Evolutionary conservation across 92 coral and sea anemone species (phyloP).

Genomic region (Paramuricea clavata): DNA sequence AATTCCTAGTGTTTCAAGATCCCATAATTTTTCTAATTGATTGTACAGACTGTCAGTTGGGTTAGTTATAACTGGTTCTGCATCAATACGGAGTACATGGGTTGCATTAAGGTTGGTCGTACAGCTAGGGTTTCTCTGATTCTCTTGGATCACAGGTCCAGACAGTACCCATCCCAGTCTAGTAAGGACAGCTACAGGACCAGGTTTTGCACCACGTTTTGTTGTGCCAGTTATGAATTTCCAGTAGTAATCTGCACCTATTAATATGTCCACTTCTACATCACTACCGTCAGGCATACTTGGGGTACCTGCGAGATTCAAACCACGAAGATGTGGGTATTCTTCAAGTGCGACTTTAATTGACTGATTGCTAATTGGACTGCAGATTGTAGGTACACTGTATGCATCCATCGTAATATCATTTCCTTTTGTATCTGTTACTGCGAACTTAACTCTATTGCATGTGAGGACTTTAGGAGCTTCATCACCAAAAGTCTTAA

Average conservation of each 20-base stretch:
- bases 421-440: slow-evolving; percentile 45
- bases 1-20: slow-evolving; percentile 65
- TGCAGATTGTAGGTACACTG: slow-evolving; percentile 70
- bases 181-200: slow-evolving; percentile 15
- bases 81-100: not conserved
- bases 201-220: not conserved
- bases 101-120: not conserved
- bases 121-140: not conserved
- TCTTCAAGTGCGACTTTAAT: slow-evolving; percentile 50
- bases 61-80: not conserved
- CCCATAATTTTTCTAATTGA: slow-evolving; percentile 64
- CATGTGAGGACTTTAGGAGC: slow-evolving; percentile 33
- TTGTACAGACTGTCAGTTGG: not conserved
- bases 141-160: not conserved
- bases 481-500: slow-evolving; percentile 45
- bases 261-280: slow-evolving; percentile 38
- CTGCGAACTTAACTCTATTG: slow-evolving; percentile 38
- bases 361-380: slow-evolving; percentile 63
- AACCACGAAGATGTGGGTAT: slow-evolving; percentile 60
- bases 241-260: not conserved
- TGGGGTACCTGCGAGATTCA: slow-evolving; percentile 66
- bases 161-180: slow-evolving; percentile 8
- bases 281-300: slow-evolving; percentile 36
- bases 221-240: not conserved
- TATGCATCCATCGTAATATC: slow-evolving; percentile 60